Percentiles rank a stretch among this genome's conserved stretches.
These are phyloP conservation scores for Poeciliopsis gracilis DNA, from an alignment of 2,797 vertebrate species.

Conservation along the genomic window DNA sequence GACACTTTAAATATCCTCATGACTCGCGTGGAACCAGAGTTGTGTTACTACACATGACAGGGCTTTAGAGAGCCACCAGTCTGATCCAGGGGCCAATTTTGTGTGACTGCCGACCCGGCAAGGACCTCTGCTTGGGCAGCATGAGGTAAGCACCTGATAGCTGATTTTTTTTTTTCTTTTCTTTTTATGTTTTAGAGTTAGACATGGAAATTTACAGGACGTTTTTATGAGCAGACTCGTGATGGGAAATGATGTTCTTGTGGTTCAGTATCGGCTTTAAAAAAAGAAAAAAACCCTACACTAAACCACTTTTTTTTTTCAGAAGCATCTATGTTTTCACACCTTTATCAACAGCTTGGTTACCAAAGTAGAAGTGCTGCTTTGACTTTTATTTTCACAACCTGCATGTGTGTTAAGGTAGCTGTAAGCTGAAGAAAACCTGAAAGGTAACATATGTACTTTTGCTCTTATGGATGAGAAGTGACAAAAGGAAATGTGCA, in stretches of 20 bases:
- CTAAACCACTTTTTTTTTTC: constrained; percentile 8
- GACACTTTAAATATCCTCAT: constrained; percentile 75
- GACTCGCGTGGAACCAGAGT: constrained; percentile 61
- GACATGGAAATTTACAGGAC: background rate
- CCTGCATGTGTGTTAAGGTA: constrained; percentile 7
- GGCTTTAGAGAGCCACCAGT: constrained; percentile 54
- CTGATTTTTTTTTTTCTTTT: constrained; percentile 1
- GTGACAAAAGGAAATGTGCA: background rate
- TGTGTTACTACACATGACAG: constrained; percentile 66
- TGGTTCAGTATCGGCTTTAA: constrained; percentile 10
- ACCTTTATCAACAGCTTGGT: background rate
- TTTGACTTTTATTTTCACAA: constrained; percentile 12
- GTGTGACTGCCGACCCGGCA: constrained; percentile 26
- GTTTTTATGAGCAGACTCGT: background rate
- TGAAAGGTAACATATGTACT: constrained; percentile 12
- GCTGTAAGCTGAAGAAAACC: constrained; percentile 2
- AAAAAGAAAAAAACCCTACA: background rate
- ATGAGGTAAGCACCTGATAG: constrained; percentile 70
- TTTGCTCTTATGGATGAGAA: background rate
- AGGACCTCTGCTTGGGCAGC: constrained; percentile 54
- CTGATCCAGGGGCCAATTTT: constrained; percentile 55
- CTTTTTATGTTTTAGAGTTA: background rate
- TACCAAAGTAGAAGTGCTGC: constrained; percentile 2
- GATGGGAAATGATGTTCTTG: constrained; percentile 11
- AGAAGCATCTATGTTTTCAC: constrained; percentile 11